These are phyloP conservation scores for Bagarius yarrelli DNA, from an alignment of 2,113 vertebrate genomes.

Conservation along the genomic window DNA sequence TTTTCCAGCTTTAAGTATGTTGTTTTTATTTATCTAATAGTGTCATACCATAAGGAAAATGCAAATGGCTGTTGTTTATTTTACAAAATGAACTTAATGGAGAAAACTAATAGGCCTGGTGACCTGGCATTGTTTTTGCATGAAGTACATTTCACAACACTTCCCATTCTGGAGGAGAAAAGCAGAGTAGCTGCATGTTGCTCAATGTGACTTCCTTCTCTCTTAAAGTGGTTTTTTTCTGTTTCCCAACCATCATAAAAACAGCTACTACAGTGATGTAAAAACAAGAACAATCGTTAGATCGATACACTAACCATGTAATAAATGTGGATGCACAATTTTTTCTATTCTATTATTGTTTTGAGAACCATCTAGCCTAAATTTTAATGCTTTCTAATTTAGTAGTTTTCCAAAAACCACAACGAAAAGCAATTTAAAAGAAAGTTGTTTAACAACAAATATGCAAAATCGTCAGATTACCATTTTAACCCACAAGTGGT, in stretches of 20 bases:
- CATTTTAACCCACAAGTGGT: neutral
- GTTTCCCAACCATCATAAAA: slow-evolving; percentile 37
- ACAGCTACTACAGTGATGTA: slow-evolving; percentile 11
- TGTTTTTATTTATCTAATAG: neutral
- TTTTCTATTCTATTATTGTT: too few species aligned
- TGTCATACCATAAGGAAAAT: slow-evolving; percentile 15
- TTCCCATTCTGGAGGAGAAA: slow-evolving; percentile 60
- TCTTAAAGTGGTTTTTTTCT: slow-evolving; percentile 37
- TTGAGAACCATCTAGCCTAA: neutral
- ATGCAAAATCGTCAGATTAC: neutral
- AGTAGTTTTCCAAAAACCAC: slow-evolving; percentile 10
- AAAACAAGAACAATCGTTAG: neutral
- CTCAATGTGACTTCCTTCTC: slow-evolving; percentile 72
- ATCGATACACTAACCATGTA: neutral
- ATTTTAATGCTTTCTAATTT: neutral
- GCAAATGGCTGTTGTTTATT: slow-evolving; percentile 15
- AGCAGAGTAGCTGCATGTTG: slow-evolving; percentile 63
- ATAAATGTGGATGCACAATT: neutral
- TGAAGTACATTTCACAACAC: slow-evolving; percentile 67
- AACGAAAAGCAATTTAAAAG: neutral
- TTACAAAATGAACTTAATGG: slow-evolving; percentile 15
- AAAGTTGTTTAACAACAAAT: neutral
- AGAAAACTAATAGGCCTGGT: slow-evolving; percentile 17
- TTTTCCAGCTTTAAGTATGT: neutral
- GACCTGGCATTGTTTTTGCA: slow-evolving; percentile 60